Percentiles rank a stretch among this genome's conserved stretches.
Evolutionary conservation across 2,888 invertebrate genomes (phyloP).

Genomic region (Phorcus lineatus): DNA sequence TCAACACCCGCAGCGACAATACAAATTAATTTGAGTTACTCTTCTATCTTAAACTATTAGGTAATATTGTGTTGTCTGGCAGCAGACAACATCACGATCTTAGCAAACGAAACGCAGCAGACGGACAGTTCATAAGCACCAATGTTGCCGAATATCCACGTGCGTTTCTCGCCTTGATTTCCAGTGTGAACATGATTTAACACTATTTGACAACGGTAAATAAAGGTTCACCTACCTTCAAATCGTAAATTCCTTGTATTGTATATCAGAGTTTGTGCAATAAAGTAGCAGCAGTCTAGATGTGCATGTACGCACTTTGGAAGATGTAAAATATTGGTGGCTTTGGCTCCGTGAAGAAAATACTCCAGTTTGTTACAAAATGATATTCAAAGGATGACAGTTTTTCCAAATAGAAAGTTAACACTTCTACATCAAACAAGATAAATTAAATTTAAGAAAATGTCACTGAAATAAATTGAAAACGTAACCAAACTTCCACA

Average conservation of each 20-base stretch:
- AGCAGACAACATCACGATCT: neutral
- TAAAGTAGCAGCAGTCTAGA: slow-evolving; percentile 36
- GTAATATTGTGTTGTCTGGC: neutral
- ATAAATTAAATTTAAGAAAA: slow-evolving; percentile 28
- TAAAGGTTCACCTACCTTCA: slow-evolving; percentile 1
- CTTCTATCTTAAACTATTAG: neutral
- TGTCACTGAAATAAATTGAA: slow-evolving; percentile 32
- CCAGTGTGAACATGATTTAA: neutral
- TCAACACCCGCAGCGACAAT: neutral
- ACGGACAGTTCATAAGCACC: neutral
- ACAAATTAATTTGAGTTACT: neutral
- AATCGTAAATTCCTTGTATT: slow-evolving; percentile 13
- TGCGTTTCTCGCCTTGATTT: neutral
- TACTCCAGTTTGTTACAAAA: slow-evolving; percentile 21
- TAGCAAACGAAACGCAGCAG: neutral
- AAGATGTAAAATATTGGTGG: slow-evolving; percentile 30
- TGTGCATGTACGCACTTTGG: slow-evolving; percentile 26
- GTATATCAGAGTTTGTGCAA: slow-evolving; percentile 13
- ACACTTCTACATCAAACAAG: slow-evolving; percentile 27
- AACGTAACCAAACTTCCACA: slow-evolving; percentile 39
- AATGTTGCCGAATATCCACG: neutral
- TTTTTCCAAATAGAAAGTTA: slow-evolving; percentile 17
- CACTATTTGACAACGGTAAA: slow-evolving; percentile 15
- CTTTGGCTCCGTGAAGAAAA: slow-evolving; percentile 28
- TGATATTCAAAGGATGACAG: slow-evolving; percentile 16